Percentiles rank a stretch among this genome's conserved stretches.
These are phyloP conservation scores for Cyphomyrus discorhynchus DNA, from an alignment of 2,113 vertebrate genomes.

Conservation along the genomic window DNA sequence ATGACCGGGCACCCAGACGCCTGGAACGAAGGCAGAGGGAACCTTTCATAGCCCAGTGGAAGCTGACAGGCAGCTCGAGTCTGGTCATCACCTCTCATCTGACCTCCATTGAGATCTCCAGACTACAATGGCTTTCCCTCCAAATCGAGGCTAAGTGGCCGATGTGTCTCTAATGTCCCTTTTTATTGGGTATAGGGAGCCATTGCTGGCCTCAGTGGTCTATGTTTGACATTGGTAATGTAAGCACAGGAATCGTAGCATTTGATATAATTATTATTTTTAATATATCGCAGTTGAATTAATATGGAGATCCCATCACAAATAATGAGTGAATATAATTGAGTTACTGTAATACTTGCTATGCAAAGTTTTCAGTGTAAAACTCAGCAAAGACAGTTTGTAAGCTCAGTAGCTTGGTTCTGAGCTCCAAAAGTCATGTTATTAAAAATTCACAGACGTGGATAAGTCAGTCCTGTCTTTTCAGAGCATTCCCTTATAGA, in stretches of 20 bases:
- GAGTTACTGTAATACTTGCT: not conserved
- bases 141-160: not conserved
- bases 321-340: not conserved
- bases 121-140: not conserved
- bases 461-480: not conserved
- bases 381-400: not conserved
- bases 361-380: not conserved
- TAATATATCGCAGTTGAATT: not conserved
- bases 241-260: not conserved
- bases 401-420: not conserved
- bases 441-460: not conserved
- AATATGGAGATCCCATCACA: not conserved
- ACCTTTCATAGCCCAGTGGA: not conserved
- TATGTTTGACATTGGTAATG: not conserved
- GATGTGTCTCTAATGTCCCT: not conserved
- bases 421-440: not conserved
- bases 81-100: not conserved
- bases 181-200: not conserved
- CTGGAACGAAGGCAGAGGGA: slow-evolving; percentile 9
- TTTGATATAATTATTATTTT: not conserved
- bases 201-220: not conserved
- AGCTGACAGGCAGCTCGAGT: not conserved
- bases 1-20: not conserved
- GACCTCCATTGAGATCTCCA: not conserved
- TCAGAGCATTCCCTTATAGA: too few species aligned